These are phyloP conservation scores for Prinia subflava DNA, from an alignment of 2,113 vertebrate genomes.

Conservation along the genomic window DNA sequence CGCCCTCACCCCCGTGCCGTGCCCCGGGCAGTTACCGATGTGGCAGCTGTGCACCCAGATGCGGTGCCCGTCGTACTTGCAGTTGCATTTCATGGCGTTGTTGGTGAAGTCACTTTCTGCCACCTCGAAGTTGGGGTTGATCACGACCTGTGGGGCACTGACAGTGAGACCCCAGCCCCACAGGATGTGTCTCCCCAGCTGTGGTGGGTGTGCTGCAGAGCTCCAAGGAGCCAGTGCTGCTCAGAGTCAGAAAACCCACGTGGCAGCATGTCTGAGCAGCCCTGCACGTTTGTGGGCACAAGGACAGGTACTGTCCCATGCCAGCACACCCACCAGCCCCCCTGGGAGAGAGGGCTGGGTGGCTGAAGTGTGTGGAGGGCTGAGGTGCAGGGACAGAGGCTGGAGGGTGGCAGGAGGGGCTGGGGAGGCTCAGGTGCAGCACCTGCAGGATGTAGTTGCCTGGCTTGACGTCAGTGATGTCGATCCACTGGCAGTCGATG, in stretches of 20 bases:
- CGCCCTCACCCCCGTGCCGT: rapidly evolving
- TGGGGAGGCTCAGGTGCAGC: background rate
- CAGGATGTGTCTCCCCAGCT: background rate
- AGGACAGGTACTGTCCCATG: background rate
- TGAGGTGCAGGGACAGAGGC: background rate
- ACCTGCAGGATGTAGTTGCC: conserved; percentile 98
- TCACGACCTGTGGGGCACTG: conserved; percentile 79
- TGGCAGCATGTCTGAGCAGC: background rate
- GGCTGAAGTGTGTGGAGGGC: background rate
- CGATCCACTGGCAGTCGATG: conserved; percentile 98
- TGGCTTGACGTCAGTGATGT: conserved; percentile 92
- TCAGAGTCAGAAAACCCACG: background rate
- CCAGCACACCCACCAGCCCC: background rate
- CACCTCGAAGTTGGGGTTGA: conserved; percentile 94
- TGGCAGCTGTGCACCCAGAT: conserved; percentile 98
- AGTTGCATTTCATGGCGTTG: conserved; percentile 98
- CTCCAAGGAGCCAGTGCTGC: background rate
- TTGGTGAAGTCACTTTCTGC: conserved; percentile 98
- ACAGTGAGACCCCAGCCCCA: background rate
- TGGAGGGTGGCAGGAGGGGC: background rate
- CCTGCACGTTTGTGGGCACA: rapidly evolving
- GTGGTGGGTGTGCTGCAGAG: background rate
- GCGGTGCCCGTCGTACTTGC: conserved; percentile 95
- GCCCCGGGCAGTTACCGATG: conserved; percentile 69
- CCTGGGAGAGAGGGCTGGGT: background rate